These are phyloP conservation scores for Sylvietta virens DNA, from an alignment of 2,113 vertebrate genomes.

Conservation along the genomic window DNA sequence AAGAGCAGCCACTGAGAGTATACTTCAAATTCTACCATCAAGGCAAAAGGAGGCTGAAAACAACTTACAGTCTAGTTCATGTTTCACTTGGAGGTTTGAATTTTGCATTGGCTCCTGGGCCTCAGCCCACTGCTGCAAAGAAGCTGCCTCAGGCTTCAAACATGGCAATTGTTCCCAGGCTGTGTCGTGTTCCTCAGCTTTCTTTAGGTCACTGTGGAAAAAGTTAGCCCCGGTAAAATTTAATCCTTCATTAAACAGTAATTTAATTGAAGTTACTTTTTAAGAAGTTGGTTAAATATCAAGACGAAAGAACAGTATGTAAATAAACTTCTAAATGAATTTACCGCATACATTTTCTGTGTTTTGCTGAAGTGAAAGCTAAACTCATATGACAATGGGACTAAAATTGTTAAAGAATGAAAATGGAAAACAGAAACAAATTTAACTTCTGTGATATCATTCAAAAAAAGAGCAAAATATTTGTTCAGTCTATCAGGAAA, in stretches of 20 bases:
- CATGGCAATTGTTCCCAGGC: not conserved
- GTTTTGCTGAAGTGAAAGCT: not conserved
- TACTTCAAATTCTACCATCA: constrained; percentile 20
- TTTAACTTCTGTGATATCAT: not conserved
- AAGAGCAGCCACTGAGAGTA: constrained; percentile 12
- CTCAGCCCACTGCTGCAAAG: not conserved
- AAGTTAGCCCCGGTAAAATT: not conserved
- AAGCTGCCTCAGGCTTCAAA: not conserved
- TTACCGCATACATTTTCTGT: not conserved
- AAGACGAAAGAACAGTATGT: not conserved
- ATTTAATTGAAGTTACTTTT: not conserved
- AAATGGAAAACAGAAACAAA: not conserved
- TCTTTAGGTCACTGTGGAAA: not conserved
- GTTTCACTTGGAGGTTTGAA: not conserved
- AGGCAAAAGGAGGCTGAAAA: not conserved
- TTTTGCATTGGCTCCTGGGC: not conserved
- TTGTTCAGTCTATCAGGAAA: not conserved
- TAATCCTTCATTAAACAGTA: not conserved
- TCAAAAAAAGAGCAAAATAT: not conserved
- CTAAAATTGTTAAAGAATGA: not conserved
- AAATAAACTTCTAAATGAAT: not conserved
- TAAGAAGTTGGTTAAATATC: not conserved
- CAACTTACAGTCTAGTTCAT: not conserved
- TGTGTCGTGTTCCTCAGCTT: not conserved
- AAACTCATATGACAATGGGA: not conserved